Conservation (phyloP, 2,888 invertebrate genomes). For the Nineta flava region DNA sequence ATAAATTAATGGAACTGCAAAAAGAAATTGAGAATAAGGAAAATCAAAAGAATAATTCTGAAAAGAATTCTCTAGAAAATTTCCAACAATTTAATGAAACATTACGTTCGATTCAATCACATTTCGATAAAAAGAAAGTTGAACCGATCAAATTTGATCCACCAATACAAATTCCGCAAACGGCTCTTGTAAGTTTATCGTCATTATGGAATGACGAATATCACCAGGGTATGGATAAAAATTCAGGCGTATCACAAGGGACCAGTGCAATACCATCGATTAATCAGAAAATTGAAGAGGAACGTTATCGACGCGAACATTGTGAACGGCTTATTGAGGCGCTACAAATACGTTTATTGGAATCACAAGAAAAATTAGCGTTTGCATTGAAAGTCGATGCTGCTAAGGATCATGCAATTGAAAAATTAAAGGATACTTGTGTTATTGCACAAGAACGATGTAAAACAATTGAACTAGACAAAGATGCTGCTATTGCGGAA, state of each 20-base stretch:
- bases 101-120: too few relatives aligned
- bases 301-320: conserved; percentile 60
- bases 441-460: conserved; percentile 29
- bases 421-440: conserved; percentile 47
- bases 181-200: not conserved
- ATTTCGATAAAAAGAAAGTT: too few relatives aligned
- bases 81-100: too few relatives aligned
- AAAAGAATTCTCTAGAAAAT: too few relatives aligned
- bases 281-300: conserved; percentile 49
- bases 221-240: not conserved
- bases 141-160: not conserved
- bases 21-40: too few relatives aligned
- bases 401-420: conserved; percentile 53
- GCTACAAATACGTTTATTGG: conserved; percentile 53
- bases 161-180: not conserved
- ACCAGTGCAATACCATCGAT: not conserved
- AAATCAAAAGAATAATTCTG: too few relatives aligned
- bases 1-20: too few relatives aligned
- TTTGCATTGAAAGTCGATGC: conserved; percentile 64
- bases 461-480: conserved; percentile 10
- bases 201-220: not conserved
- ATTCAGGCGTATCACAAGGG: not conserved
- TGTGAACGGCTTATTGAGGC: conserved; percentile 62
- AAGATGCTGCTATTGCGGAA: conserved; percentile 17
- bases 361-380: conserved; percentile 63